A percentile compares a stretch with the other conserved stretches of the same genome.
Conservation (phyloP, 1,140 invertebrate genomes). For the Ceratoteleas bidentatus region DNA sequence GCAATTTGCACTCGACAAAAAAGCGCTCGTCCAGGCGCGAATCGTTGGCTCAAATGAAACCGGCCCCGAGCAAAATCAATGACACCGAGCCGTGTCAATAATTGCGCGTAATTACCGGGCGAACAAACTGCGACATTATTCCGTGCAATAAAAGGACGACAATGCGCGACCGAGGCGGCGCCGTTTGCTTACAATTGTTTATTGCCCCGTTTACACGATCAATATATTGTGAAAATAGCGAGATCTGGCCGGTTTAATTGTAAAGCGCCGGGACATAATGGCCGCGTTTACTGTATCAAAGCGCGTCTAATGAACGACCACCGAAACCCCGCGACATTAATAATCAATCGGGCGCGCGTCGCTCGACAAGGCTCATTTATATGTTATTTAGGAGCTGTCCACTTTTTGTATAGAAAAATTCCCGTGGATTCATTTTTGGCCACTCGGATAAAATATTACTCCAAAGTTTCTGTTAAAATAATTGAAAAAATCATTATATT, state of each 20-base stretch:
- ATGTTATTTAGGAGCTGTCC: conserved; percentile 32
- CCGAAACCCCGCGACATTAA: conserved; percentile 46
- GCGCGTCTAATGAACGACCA: conserved; percentile 41
- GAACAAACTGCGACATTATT: conserved; percentile 48
- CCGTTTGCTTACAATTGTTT: conserved; percentile 59
- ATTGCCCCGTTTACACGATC: conserved; percentile 60
- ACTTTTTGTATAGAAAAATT: too few species aligned
- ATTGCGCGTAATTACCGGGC: conserved; percentile 44
- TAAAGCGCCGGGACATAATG: conserved; percentile 59
- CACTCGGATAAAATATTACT: too few species aligned
- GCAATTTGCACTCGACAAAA: too few species aligned
- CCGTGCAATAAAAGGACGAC: conserved; percentile 52
- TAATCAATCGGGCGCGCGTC: conserved; percentile 49
- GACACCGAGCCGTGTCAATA: conserved; percentile 53
- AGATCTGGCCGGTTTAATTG: conserved; percentile 46
- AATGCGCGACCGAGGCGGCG: conserved; percentile 50
- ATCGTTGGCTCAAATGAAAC: conserved; percentile 34
- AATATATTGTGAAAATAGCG: conserved; percentile 59
- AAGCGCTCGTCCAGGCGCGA: conserved; percentile 6
- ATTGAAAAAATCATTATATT: too few species aligned
- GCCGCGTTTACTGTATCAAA: conserved; percentile 48
- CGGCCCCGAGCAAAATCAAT: conserved; percentile 16
- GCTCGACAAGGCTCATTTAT: conserved; percentile 38
- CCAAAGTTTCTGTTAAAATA: too few species aligned
- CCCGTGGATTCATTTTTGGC: too few species aligned